These are phyloP conservation scores for Hapalemur alaotrensis DNA, from an alignment of 2,797 vertebrate genomes.

Conservation along the genomic window DNA sequence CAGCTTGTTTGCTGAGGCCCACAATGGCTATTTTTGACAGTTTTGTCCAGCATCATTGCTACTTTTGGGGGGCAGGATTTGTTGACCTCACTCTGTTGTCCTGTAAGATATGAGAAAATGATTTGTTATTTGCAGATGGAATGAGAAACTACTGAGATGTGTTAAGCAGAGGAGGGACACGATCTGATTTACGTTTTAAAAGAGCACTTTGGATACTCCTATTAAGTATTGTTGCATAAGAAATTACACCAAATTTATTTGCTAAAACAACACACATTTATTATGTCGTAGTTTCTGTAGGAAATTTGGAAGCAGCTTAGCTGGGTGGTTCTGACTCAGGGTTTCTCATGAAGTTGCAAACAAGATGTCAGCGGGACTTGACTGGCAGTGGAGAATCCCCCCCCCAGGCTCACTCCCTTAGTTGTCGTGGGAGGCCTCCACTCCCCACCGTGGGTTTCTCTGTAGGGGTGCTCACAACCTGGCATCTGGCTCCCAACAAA, in stretches of 20 bases:
- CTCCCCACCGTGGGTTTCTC: neutral
- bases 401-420: neutral
- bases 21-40: neutral
- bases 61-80: neutral
- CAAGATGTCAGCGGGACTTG: neutral
- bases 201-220: neutral
- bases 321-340: neutral
- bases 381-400: neutral
- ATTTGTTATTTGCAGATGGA: neutral
- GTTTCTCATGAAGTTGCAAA: neutral
- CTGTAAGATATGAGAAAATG: neutral
- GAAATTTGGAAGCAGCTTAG: neutral
- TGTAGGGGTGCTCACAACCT: accelerated
- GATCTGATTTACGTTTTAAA: neutral
- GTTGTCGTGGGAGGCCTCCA: neutral
- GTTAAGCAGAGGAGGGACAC: neutral
- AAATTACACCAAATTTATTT: neutral
- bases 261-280: neutral
- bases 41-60: neutral
- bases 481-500: neutral
- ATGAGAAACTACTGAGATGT: neutral
- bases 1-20: neutral
- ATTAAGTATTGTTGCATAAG: neutral
- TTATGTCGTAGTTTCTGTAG: neutral
- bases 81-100: neutral